Conservation (phyloP, 1,140 invertebrate species). For the Acromyrmex heyeri region DNA sequence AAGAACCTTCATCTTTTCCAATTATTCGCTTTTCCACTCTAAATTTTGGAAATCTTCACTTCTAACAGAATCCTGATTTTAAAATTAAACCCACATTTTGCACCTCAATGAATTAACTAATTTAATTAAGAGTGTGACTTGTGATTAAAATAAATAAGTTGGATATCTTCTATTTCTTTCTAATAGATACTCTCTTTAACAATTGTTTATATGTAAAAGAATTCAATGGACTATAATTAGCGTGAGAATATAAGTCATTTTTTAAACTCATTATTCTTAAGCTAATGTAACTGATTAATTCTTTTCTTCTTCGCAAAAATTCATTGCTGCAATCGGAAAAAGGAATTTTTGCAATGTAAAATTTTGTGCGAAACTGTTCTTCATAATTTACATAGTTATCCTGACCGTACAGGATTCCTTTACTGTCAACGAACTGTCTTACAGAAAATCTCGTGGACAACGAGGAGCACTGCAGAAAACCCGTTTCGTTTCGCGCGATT, state of each 20-base stretch:
- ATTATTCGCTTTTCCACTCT: background rate
- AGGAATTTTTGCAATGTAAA: background rate
- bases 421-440: background rate
- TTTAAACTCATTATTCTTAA: background rate
- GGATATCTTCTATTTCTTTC: background rate
- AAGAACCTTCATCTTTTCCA: background rate
- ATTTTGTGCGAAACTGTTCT: background rate
- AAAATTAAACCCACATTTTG: background rate
- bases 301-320: background rate
- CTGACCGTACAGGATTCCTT: background rate
- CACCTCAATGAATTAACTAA: background rate
- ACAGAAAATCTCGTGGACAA: constrained; percentile 18
- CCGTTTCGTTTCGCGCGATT: constrained; percentile 46
- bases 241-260: background rate
- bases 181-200: background rate
- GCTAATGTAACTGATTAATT: background rate
- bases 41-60: background rate
- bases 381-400: background rate
- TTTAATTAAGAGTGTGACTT: background rate
- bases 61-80: background rate
- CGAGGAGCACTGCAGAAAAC: constrained; percentile 8
- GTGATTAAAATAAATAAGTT: background rate
- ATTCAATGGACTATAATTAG: background rate
- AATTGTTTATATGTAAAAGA: background rate
- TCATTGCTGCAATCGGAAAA: background rate